Evolutionary conservation across 2,113 vertebrate genomes (phyloP).

Genomic region (Semicossyphus pulcher): DNA sequence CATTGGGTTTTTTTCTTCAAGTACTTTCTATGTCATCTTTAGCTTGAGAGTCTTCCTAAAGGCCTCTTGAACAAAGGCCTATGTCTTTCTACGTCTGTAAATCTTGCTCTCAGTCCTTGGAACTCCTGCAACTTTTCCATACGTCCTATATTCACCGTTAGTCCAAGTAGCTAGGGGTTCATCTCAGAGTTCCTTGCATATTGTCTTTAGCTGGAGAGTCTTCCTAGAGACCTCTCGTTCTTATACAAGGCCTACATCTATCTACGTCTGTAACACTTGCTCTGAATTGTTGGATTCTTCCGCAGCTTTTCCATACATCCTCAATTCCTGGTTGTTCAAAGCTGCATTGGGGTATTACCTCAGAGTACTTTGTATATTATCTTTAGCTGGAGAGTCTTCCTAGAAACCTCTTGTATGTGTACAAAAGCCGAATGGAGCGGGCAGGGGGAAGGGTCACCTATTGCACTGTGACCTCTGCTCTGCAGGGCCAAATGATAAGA

Average conservation of each 20-base stretch:
- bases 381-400: constrained; percentile 53
- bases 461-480: constrained; percentile 76
- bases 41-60: constrained; percentile 49
- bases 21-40: constrained; percentile 52
- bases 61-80: neutral
- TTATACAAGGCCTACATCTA: constrained; percentile 51
- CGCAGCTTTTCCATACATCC: neutral
- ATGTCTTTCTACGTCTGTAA: too few species aligned
- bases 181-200: too few species aligned
- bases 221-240: constrained; percentile 42
- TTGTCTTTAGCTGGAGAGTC: too few species aligned
- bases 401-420: constrained; percentile 55
- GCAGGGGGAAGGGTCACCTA: constrained; percentile 70
- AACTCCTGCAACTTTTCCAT: too few species aligned
- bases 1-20: constrained; percentile 17
- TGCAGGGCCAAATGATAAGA: constrained; percentile 74
- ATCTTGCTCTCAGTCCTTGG: too few species aligned
- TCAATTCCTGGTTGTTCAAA: constrained; percentile 1
- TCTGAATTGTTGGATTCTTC: neutral
- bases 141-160: too few species aligned
- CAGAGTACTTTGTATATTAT: constrained; percentile 55
- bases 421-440: constrained; percentile 54
- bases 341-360: constrained; percentile 10
- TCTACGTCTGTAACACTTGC: neutral
- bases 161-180: neutral